Evolutionary conservation across 92 coral and sea anemone species (phyloP).

Genomic region (Nematostella vectensis): DNA sequence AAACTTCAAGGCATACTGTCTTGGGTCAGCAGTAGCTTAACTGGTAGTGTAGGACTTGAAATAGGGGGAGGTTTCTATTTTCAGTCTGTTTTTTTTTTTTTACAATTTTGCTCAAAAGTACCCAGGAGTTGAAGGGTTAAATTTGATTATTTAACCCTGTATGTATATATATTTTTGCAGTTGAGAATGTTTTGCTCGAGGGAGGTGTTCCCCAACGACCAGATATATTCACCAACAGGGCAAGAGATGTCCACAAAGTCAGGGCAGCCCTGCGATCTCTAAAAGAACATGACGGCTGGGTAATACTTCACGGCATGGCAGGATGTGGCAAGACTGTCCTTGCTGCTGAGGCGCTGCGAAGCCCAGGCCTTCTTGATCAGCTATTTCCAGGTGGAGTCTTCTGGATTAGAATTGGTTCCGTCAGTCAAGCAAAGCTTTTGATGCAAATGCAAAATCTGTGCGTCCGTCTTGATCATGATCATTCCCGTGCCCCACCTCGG

Average conservation of each 20-base stretch:
- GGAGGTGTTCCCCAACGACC: constrained; percentile 97
- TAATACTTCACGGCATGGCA: constrained; percentile 96
- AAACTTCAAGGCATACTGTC: too few relatives aligned
- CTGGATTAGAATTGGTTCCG: constrained; percentile 85
- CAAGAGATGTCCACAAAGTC: constrained; percentile 64
- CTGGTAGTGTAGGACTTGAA: too few relatives aligned
- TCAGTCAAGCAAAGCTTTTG: constrained; percentile 72
- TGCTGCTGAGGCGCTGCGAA: constrained; percentile 76
- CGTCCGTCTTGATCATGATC: constrained; percentile 68
- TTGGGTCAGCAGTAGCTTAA: too few relatives aligned
- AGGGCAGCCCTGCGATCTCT: constrained; percentile 78
- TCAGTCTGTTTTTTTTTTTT: too few relatives aligned
- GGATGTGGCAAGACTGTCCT: constrained; percentile 97
- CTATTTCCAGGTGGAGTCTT: constrained; percentile 92
- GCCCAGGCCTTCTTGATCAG: constrained; percentile 41
- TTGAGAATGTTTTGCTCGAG: constrained; percentile 73
- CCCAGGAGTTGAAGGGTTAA: too few relatives aligned
- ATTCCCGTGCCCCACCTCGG: constrained; percentile 66
- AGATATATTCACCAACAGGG: constrained; percentile 65
- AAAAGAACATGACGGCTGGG: constrained; percentile 82
- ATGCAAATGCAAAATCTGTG: constrained; percentile 97
- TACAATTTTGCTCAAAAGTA: too few relatives aligned
- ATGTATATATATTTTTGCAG: constrained; percentile 19
- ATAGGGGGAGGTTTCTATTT: too few relatives aligned
- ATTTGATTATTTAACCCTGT: not conserved